Evolutionary conservation across 1,140 invertebrate species (phyloP).

Genomic region (Drosophila burlai): DNA sequence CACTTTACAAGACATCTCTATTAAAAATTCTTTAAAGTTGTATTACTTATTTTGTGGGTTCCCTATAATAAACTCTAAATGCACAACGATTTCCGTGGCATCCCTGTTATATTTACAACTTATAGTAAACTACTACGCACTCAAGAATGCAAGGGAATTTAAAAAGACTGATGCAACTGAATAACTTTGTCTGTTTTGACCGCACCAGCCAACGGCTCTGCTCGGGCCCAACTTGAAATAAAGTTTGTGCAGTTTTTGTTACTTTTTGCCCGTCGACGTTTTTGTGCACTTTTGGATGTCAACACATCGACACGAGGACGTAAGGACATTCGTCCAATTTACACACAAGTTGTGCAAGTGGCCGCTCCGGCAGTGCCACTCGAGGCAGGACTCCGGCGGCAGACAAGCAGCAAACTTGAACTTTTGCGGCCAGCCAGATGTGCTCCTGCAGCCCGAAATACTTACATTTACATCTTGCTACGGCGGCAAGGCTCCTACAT

Average conservation of each 20-base stretch:
- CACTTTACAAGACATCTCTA: too few species aligned
- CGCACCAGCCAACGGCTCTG: constrained; percentile 26
- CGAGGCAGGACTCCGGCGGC: constrained; percentile 58
- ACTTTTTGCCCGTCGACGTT: constrained; percentile 16
- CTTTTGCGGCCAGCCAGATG: constrained; percentile 74
- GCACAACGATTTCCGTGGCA: neutral
- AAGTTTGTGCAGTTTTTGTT: constrained; percentile 47
- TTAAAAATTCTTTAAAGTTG: neutral
- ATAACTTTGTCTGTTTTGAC: constrained; percentile 41
- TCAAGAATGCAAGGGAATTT: constrained; percentile 3
- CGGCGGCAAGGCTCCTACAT: constrained; percentile 10
- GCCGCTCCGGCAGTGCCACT: constrained; percentile 39
- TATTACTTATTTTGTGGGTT: neutral
- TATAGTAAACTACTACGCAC: constrained; percentile 4
- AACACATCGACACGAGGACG: constrained; percentile 79
- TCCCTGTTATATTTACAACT: neutral
- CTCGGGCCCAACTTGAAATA: constrained; percentile 54
- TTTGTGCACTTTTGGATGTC: constrained; percentile 75
- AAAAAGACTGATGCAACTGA: constrained; percentile 19
- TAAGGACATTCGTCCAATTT: constrained; percentile 77
- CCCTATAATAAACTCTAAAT: too few species aligned
- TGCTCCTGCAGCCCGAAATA: constrained; percentile 26
- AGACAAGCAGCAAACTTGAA: constrained; percentile 81
- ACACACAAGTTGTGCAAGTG: constrained; percentile 60
- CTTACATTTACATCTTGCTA: constrained; percentile 54